Conservation (phyloP, 2,888 invertebrate species). For the Zhengitettix transpicula region DNA sequence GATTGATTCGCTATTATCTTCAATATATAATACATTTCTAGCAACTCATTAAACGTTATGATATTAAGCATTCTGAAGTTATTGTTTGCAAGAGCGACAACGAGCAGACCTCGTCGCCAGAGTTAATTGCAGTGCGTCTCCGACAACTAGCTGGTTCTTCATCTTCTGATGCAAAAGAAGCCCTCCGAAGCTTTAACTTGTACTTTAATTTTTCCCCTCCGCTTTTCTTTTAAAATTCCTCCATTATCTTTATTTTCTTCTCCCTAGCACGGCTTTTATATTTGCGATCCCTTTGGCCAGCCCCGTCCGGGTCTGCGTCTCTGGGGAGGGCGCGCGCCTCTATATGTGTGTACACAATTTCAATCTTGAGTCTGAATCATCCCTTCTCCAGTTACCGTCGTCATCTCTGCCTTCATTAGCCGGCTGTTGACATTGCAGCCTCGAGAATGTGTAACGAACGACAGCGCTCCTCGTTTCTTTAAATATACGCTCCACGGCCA, state of each 20-base stretch:
- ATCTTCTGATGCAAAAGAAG: not conserved
- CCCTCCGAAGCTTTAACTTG: not conserved
- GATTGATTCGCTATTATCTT: too few species aligned
- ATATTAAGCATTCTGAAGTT: too few species aligned
- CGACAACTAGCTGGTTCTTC: too few species aligned
- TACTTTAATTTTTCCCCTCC: not conserved
- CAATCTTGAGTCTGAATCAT: conserved; percentile 10
- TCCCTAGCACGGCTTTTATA: not conserved
- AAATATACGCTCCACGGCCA: not conserved
- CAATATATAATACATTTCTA: too few species aligned
- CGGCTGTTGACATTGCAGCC: conserved; percentile 4
- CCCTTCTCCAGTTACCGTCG: not conserved
- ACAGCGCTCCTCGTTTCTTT: not conserved
- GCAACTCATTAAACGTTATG: too few species aligned
- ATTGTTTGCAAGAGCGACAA: too few species aligned
- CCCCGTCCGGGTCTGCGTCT: not conserved
- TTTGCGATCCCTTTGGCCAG: not conserved
- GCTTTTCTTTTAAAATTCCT: not conserved
- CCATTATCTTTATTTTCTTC: not conserved
- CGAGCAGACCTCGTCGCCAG: too few species aligned
- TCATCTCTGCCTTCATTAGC: conserved; percentile 6
- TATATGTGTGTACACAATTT: conserved; percentile 10
- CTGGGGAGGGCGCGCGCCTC: not conserved
- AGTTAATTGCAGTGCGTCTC: too few species aligned
- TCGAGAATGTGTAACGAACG: not conserved